Evolutionary conservation across 2,797 vertebrate species (phyloP), one percentile per base, ranked within the genome.

Genomic region (Esox masquinongy): DNA sequence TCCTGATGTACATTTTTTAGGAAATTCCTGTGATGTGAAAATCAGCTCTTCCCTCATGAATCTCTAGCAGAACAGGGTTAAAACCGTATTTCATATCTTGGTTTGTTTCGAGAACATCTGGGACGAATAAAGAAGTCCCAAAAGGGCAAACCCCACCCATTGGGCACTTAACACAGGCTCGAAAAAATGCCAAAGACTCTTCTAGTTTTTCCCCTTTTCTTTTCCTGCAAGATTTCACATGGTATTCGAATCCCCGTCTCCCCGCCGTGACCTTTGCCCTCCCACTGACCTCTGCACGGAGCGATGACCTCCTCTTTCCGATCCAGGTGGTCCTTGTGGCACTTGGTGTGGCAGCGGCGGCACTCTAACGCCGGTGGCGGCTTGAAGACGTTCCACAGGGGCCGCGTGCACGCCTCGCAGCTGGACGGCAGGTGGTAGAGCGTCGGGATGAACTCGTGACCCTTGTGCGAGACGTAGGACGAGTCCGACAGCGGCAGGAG

Each of bases 281-380:
- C 59, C 34, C 53, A 77, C 84, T 92, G 84, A 98, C 97, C 97
- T 93, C 93, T 97, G 94, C 98, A 99, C 31, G 97, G 97, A 0
- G 94, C 94, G 78, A 99, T 96, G 51, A 96, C 94, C 70, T 99
- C 97, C 84, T 99, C 97, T 79, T 97, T 98, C 79, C 83, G 95
- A 87, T 98, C 97, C 92, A 99, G 93, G 87, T 99, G 97, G 81
- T 99, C 98, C 88, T 97, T 98, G 87, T 99, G 98, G 92, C 96
- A 99, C 86, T 99, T 99, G 77, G 95, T 94, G 85, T 97, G 96
- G 91, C 98, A 99, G 90, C 97, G 95, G 34, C 96, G 96, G 85
- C 98, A 99, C 92, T 99, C 98, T 0, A 99, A 87, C 63, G 98
- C 97, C 47, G 97, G 93, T 51, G 98, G 98, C 9, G 98, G 98